A percentile compares a stretch with the other conserved stretches of the same genome.
Conservation (phyloP, 1,140 invertebrate genomes). For the Habropoda laboriosa region DNA sequence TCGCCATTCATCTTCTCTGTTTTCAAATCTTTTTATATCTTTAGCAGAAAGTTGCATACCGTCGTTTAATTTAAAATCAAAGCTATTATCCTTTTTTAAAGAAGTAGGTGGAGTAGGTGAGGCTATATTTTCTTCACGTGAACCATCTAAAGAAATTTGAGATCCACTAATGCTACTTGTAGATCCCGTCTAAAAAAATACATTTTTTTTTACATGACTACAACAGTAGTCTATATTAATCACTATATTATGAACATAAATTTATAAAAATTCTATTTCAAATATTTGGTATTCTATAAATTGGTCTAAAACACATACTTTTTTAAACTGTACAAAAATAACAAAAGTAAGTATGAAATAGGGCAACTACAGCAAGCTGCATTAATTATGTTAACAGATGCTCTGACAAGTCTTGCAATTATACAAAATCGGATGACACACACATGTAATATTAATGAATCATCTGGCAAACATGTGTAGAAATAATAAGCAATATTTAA, state of each 20-base stretch:
- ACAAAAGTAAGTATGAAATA: neutral
- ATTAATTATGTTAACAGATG: neutral
- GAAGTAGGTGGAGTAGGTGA: constrained; percentile 68
- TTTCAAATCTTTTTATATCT: constrained; percentile 80
- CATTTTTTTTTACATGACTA: neutral
- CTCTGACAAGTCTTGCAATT: neutral
- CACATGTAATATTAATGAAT: constrained; percentile 22
- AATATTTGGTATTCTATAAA: neutral
- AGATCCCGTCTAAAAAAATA: constrained; percentile 78
- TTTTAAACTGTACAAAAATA: neutral
- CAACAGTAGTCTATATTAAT: neutral
- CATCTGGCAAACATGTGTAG: neutral
- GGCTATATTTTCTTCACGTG: constrained; percentile 69
- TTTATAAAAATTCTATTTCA: neutral
- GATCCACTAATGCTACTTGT: constrained; percentile 84
- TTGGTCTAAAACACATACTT: neutral
- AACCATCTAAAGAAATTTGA: constrained; percentile 77
- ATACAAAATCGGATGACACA: neutral
- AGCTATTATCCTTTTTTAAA: constrained; percentile 73
- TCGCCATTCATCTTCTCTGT: constrained; percentile 83
- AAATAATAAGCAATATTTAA: neutral
- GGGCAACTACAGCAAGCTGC: neutral
- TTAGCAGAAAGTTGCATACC: constrained; percentile 77
- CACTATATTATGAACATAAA: too few relatives aligned
- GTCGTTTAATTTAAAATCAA: constrained; percentile 75